phyloP scores from a whole-genome alignment of 2,113 vertebrate species.

The Nycticebus coucang region DNA sequence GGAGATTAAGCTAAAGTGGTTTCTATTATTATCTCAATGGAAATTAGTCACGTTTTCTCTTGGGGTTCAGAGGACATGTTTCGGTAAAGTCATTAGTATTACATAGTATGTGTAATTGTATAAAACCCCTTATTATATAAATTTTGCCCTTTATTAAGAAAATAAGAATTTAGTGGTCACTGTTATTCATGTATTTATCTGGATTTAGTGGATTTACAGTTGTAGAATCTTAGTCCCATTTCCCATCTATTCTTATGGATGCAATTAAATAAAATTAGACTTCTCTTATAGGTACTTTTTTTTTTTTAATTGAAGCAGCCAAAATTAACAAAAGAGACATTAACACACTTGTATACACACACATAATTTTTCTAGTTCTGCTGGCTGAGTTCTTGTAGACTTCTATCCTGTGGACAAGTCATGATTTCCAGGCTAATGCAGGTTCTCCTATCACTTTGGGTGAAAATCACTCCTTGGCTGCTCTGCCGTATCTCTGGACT shows the following conservation, averaged over 20 bases:
- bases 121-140: not conserved
- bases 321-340: not conserved
- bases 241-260: not conserved
- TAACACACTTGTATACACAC: not conserved
- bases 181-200: slow-evolving; percentile 12
- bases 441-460: not conserved
- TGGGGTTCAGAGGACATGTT: slow-evolving; percentile 11
- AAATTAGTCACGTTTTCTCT: slow-evolving; percentile 32
- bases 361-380: not conserved
- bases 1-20: not conserved
- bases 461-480: not conserved
- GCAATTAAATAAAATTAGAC: not conserved
- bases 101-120: not conserved
- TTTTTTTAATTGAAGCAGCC: not conserved
- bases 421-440: not conserved
- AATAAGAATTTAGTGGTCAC: slow-evolving; percentile 26
- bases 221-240: slow-evolving; percentile 14
- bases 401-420: not conserved
- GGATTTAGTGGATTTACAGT: not conserved
- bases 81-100: slow-evolving; percentile 18
- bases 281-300: not conserved
- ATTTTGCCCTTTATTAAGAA: slow-evolving; percentile 14
- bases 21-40: not conserved
- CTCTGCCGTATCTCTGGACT: not conserved
- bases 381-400: not conserved